Conservation (phyloP, 2,113 vertebrate genomes). For the Oryzias curvinotus region DNA sequence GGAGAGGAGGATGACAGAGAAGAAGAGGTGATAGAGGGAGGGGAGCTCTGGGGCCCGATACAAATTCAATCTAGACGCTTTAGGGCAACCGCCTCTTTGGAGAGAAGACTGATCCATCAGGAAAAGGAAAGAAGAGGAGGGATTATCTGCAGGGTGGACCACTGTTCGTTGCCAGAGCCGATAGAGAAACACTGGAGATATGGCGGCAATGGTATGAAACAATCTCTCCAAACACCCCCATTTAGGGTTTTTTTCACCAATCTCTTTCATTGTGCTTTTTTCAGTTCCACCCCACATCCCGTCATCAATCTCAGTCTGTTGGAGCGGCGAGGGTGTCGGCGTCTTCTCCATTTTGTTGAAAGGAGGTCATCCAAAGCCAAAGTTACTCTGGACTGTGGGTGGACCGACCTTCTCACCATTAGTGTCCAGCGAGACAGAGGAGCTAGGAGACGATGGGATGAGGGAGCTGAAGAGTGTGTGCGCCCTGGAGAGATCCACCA, state of each 20-base stretch:
- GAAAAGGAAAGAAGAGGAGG: constrained; percentile 44
- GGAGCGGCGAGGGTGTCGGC: constrained; percentile 74
- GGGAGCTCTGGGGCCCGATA: constrained; percentile 75
- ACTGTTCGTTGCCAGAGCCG: constrained; percentile 71
- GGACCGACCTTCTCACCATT: constrained; percentile 60
- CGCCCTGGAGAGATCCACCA: constrained; percentile 63
- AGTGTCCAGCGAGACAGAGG: constrained; percentile 70
- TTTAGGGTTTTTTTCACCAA: not conserved
- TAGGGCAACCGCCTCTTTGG: constrained; percentile 65
- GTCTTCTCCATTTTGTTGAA: constrained; percentile 74
- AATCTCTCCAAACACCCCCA: not conserved
- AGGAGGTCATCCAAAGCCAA: constrained; percentile 65
- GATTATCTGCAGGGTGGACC: constrained; percentile 73
- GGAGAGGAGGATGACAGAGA: constrained; percentile 65
- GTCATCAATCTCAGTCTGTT: constrained; percentile 63
- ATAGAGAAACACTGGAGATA: constrained; percentile 72
- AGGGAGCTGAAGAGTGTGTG: constrained; percentile 74
- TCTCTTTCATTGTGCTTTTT: not conserved
- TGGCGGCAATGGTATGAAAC: constrained; percentile 55
- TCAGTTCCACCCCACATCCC: constrained; percentile 73
- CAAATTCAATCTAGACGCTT: constrained; percentile 59
- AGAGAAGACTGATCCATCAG: constrained; percentile 17
- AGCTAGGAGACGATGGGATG: constrained; percentile 59
- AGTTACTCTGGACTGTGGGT: constrained; percentile 75
- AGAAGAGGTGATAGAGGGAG: constrained; percentile 61